Base-by-base conservation (phyloP, 1,140 invertebrate species). In the Vanessa atalanta region DNA sequence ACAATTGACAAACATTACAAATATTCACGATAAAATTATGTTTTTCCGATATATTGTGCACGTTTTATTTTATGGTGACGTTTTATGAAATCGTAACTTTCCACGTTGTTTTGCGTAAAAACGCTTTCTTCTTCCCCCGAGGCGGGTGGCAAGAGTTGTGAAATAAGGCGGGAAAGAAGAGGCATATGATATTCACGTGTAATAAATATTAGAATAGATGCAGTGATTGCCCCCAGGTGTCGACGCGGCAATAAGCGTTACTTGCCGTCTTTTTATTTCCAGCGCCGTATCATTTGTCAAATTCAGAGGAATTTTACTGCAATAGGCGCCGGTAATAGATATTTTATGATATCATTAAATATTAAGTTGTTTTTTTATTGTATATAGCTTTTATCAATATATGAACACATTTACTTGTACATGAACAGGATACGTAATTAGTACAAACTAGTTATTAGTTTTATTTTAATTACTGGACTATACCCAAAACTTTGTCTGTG, bases 121-220 rank as follows among this genome's bases (percentile, higher is more conserved):
- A 77, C 57, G 77, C 65, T 47, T 53, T 53, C 66, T 16, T 57
- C 70, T 63, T 70, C 69, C 61, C 64, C 6, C 65, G 76, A 60
- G 61, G 57, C n/a, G 68, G 75, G 73, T 70, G 82, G 77, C 72
- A 78, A 77, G 72, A 82, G 73, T 64, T 84, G 73, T 70, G 83
- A 82, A 88, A 86, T 87, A 82, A 83, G 77, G 81, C 73, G 73
- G 79, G 72, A 85, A 90, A 87, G 84, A 87, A 88, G 76, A 75
- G 79, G 70, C 83, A 91, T 91, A 86, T 85, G 85, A 91, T 91
- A 92, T 92, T 92, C 88, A 92, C 87, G 83, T 78, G 88, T 85
- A 90, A 92, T 92, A 91, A 92, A 92, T 92, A 92, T 91, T 92
- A 92, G 83, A 92, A 83, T 79, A 91, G 88, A 81, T 90, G 88